Conservation (phyloP, 1,140 invertebrate species). For the Trypoxylus dichotomus region DNA sequence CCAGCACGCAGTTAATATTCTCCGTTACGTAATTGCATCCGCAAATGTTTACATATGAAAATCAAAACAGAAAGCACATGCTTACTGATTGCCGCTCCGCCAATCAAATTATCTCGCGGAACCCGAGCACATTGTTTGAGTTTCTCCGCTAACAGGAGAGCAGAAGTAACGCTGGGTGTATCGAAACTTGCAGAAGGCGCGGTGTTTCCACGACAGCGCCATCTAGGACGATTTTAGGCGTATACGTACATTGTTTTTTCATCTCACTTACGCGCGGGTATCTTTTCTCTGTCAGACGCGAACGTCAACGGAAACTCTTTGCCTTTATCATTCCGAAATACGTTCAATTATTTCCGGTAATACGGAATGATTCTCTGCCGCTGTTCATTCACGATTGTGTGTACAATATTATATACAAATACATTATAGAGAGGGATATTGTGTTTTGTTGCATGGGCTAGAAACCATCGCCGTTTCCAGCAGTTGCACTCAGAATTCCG, state of each 20-base stretch:
- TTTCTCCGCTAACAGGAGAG: slow-evolving; percentile 2
- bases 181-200: not conserved
- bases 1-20: not conserved
- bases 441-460: no score
- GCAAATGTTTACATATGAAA: slow-evolving; percentile 16
- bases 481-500: slow-evolving; percentile 11
- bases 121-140: slow-evolving; percentile 20
- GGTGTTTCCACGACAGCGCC: not conserved
- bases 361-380: slow-evolving; percentile 6
- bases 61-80: slow-evolving; percentile 25
- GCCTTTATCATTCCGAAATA: not conserved
- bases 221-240: not conserved
- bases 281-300: not conserved
- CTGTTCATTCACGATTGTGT: not conserved
- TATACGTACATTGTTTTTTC: not conserved
- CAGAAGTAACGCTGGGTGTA: not conserved
- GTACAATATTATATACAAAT: not conserved
- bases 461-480: not conserved
- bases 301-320: not conserved
- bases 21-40: not conserved
- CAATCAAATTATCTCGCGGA: slow-evolving; percentile 10
- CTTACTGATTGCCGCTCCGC: slow-evolving; percentile 11
- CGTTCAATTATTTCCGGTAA: slow-evolving; percentile 22
- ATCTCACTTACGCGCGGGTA: no score
- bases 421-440: not conserved